phyloP scores from a whole-genome alignment of 2,888 invertebrate genomes.

The Eupithecia subfuscata region DNA sequence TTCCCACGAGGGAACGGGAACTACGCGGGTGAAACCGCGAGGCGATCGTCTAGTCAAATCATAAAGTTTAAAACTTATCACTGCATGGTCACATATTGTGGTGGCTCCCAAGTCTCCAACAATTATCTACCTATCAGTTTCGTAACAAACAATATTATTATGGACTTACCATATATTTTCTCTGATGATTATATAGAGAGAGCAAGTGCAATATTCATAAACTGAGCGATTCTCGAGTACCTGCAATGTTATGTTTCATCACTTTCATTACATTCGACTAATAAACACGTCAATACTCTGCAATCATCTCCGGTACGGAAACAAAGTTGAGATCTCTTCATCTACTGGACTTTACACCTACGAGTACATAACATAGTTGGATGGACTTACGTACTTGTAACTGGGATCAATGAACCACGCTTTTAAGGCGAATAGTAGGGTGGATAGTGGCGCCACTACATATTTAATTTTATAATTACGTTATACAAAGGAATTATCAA shows the following conservation, averaged over 20 bases:
- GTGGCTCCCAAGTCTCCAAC: background rate
- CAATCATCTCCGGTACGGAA: conserved; percentile 14
- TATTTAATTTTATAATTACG: no score
- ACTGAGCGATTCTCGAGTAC: conserved; percentile 21
- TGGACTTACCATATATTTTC: background rate
- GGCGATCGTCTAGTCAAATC: no score
- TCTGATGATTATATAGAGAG: background rate
- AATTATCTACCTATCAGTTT: background rate
- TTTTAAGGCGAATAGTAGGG: no score
- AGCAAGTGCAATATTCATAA: conserved; percentile 24
- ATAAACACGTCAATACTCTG: conserved; percentile 29
- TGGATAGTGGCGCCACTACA: no score
- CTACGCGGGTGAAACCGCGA: no score
- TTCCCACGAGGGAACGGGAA: no score
- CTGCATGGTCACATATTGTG: background rate
- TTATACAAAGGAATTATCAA: no score
- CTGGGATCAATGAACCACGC: no score
- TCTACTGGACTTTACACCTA: background rate
- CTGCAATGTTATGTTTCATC: conserved; percentile 21
- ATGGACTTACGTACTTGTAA: background rate
- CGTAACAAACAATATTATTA: background rate
- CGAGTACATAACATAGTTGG: background rate
- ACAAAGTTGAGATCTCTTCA: conserved; percentile 1
- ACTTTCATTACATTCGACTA: conserved; percentile 13
- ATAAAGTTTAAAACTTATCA: background rate